Base-by-base conservation (phyloP, 2,113 vertebrate genomes). In the Sebastes schlegelii region DNA sequence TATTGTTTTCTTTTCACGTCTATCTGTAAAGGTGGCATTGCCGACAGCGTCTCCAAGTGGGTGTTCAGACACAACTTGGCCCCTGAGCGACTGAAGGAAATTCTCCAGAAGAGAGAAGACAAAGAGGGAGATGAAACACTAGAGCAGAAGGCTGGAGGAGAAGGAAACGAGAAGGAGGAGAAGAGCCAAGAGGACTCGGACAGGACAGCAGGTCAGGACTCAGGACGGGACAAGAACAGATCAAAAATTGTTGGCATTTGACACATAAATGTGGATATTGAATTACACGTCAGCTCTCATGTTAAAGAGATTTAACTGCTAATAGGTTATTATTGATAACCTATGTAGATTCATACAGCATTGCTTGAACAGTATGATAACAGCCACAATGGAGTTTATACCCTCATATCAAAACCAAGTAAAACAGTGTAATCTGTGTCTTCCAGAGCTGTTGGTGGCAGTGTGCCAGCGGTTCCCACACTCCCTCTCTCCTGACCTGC, bases 1-100 rank as follows among this genome's bases (percentile, higher is more conserved):
- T 16, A 8, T 49, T 14, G 2, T 26, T 42, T 45, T 34, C 4
- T 42, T 43, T 65, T 57, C 40, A 21, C 3, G 0, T 17, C 4
- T 79, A 0, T 63, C 19, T 54, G 5, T 71, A 19, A 82, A 99
- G 98, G 98, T 43, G 97, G 97, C 11, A 93, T 99, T 86, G 98
- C 98, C 1, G 98, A 99, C 94, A 96, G 94, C 4, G 96, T 99
- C 69, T 96, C 98, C 23, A 99, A 99, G 91, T 97, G 98, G 97
- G 94, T 98, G 81, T 99, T 99, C 94, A 97, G 96, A 83, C 98
- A 98, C 72, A 95, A 94, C 87, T 73, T 99, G 79, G 90, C 90
- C 68, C 97, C 98, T 0, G 92, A 92, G 45, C 61, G 91, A 7
- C 90, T 99, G 60, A 95, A 95, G 81, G 90, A 95, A 70, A 95